phyloP scores from a whole-genome alignment of 2,113 vertebrate genomes.

The Labeo catla region DNA sequence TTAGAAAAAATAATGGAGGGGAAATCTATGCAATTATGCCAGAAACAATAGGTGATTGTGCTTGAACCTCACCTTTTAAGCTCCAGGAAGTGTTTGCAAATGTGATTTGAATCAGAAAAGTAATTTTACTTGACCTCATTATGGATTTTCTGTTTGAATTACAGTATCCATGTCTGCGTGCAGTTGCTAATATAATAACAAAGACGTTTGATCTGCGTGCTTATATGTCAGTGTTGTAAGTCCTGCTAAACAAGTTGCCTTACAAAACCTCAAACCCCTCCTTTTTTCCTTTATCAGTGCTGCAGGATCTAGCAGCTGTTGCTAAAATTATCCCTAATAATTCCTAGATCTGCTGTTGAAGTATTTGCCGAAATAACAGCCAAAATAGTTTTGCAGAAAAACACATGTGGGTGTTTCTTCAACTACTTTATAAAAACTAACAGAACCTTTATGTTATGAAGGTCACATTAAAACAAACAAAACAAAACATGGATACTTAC shows the following conservation, averaged over 20 bases:
- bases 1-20: background rate
- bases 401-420: slow-evolving; percentile 4
- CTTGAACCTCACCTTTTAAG: background rate
- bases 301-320: background rate
- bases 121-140: background rate
- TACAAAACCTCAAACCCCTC: background rate
- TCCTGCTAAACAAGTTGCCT: background rate
- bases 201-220: background rate
- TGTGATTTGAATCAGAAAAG: background rate
- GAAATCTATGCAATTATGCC: background rate
- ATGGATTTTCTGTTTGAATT: background rate
- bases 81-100: background rate
- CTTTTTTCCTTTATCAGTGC: background rate
- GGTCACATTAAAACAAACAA: background rate
- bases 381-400: background rate
- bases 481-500: too few species aligned
- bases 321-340: slow-evolving; percentile 3
- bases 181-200: background rate
- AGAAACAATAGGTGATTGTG: background rate
- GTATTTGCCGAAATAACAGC: background rate
- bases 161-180: background rate
- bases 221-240: background rate
- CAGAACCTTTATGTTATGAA: background rate
- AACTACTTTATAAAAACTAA: slow-evolving; percentile 1
- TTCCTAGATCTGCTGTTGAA: slow-evolving; percentile 7